A percentile compares a stretch with the other conserved stretches of the same genome.
Conservation (phyloP, 2,888 invertebrate species). For the Tyria jacobaeae region DNA sequence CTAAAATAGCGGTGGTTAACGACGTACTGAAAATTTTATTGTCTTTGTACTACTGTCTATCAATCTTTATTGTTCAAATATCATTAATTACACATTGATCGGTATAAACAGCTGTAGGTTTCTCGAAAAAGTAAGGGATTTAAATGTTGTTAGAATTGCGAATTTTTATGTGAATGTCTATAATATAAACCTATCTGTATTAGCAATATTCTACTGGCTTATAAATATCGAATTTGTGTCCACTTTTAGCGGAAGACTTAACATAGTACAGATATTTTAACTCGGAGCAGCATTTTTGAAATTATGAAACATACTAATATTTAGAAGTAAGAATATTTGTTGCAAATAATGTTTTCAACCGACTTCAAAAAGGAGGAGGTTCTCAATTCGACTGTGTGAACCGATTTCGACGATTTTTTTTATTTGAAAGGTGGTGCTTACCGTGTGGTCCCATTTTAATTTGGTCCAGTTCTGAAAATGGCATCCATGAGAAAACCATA, state of each 20-base stretch:
- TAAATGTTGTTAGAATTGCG: neutral
- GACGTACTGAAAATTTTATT: slow-evolving; percentile 42
- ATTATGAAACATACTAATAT: no score
- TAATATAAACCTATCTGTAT: neutral
- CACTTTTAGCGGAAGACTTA: neutral
- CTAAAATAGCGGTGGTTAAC: slow-evolving; percentile 41
- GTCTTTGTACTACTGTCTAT: slow-evolving; percentile 25
- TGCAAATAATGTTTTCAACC: no score
- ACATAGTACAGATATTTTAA: neutral
- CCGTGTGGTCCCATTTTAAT: neutral
- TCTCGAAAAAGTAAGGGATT: neutral
- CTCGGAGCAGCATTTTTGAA: neutral
- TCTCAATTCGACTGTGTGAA: no score
- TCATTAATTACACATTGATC: slow-evolving; percentile 22
- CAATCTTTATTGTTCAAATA: slow-evolving; percentile 24
- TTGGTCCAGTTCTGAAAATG: no score
- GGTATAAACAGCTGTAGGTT: neutral
- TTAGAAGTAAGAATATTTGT: no score
- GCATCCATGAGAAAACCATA: no score
- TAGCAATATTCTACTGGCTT: neutral
- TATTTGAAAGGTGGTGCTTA: no score
- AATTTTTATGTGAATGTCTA: neutral
- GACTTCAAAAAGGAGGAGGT: no score
- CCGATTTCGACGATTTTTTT: no score
- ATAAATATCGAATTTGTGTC: neutral